Conservation (phyloP, 1,140 invertebrate genomes). For the Phocides pigmalion region DNA sequence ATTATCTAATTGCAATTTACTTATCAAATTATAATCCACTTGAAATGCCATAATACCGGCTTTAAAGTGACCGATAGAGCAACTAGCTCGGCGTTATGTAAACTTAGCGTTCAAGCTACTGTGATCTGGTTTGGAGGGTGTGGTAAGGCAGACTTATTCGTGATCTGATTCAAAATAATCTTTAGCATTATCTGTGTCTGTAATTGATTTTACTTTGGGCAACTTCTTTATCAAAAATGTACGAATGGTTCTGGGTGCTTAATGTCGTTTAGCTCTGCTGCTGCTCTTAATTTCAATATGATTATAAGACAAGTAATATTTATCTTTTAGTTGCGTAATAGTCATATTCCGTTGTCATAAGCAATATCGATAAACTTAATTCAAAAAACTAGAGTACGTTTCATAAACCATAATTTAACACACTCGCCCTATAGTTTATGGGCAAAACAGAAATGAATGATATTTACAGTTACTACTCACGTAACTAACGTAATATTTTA, state of each 20-base stretch:
- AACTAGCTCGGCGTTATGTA: neutral
- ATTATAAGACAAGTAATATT: constrained; percentile 11
- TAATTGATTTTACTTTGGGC: neutral
- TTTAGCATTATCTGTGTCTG: neutral
- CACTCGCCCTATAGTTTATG: neutral
- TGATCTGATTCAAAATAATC: neutral
- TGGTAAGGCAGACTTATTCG: neutral
- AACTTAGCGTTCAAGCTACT: neutral
- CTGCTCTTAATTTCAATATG: neutral
- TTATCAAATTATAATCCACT: constrained; percentile 10
- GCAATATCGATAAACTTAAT: constrained; percentile 7
- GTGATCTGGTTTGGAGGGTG: neutral
- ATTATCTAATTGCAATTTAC: neutral
- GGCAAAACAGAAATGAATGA: neutral
- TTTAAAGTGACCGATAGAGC: neutral
- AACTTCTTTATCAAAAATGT: too few relatives aligned
- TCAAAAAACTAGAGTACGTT: constrained; percentile 18
- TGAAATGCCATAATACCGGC: constrained; percentile 8
- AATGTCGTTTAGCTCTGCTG: too few relatives aligned
- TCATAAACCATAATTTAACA: neutral
- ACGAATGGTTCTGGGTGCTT: too few relatives aligned
- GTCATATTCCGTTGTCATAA: constrained; percentile 6
- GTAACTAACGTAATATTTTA: constrained; percentile 1
- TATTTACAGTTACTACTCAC: neutral
- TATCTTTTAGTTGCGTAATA: constrained; percentile 1